Conservation (phyloP, 2,113 vertebrate genomes). For the Rutilus rutilus region DNA sequence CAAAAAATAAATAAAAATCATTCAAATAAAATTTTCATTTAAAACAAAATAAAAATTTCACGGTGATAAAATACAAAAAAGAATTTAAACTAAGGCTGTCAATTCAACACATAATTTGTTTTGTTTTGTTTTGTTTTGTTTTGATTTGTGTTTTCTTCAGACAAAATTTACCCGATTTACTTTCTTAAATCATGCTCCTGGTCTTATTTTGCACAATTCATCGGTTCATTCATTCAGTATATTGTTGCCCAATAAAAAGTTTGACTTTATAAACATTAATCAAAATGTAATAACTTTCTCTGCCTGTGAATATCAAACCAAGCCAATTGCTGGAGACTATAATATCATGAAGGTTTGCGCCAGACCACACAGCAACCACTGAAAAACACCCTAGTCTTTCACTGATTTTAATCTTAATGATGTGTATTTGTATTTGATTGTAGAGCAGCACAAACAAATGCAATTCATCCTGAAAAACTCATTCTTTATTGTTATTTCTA, state of each 20-base stretch:
- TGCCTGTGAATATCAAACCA: neutral
- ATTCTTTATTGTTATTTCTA: slow-evolving; percentile 24
- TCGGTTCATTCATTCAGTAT: neutral
- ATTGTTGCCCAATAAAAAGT: neutral
- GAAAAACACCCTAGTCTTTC: neutral
- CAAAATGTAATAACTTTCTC: neutral
- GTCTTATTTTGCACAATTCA: neutral
- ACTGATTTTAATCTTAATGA: slow-evolving; percentile 18
- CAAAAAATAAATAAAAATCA: neutral
- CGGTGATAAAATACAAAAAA: neutral
- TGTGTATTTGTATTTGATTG: neutral
- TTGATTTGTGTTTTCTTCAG: neutral
- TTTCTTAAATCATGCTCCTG: neutral
- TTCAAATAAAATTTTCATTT: neutral
- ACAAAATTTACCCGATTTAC: neutral
- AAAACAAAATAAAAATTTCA: neutral
- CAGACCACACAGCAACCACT: neutral
- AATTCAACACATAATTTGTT: neutral
- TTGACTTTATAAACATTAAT: neutral
- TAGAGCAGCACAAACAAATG: neutral
- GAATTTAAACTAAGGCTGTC: neutral
- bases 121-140: neutral
- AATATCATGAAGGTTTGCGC: neutral
- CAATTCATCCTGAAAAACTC: neutral
- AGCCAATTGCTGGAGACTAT: neutral